These are phyloP conservation scores for Pagrus major DNA, from an alignment of 2,113 vertebrate species.

Conservation along the genomic window DNA sequence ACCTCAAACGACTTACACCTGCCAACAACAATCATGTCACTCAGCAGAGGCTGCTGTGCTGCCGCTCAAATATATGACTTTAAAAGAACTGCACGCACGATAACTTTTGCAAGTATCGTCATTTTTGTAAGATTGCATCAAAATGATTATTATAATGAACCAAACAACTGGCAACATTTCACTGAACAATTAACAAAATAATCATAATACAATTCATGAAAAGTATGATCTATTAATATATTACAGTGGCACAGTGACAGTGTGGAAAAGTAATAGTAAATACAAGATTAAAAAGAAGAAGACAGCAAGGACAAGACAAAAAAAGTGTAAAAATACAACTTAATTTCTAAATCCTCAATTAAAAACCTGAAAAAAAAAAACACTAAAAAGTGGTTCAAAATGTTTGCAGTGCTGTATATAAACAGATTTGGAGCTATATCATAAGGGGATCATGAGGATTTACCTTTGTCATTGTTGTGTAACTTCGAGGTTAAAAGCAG, in stretches of 20 bases:
- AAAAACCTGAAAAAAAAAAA: too few relatives aligned
- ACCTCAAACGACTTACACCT: slow-evolving; percentile 13
- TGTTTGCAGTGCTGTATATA: background rate
- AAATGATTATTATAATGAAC: background rate
- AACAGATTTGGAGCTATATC: background rate
- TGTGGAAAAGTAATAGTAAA: background rate
- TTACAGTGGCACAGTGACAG: background rate
- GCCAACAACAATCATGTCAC: background rate
- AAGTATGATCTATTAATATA: background rate
- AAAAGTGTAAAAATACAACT: background rate
- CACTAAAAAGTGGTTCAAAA: too few relatives aligned
- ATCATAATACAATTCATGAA: background rate
- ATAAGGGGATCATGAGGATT: background rate
- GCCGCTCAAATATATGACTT: background rate
- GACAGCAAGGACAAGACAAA: background rate
- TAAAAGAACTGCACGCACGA: background rate
- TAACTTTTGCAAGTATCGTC: background rate
- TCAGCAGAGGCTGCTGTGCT: background rate
- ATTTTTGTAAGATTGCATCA: too few relatives aligned
- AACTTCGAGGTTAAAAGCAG: background rate
- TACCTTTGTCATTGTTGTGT: background rate
- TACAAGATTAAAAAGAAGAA: background rate
- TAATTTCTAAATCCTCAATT: background rate
- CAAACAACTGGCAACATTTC: background rate
- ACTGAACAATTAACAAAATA: background rate